Evolutionary conservation across 2,888 invertebrate species (phyloP).

Genomic region (Physocephala rufipes): DNA sequence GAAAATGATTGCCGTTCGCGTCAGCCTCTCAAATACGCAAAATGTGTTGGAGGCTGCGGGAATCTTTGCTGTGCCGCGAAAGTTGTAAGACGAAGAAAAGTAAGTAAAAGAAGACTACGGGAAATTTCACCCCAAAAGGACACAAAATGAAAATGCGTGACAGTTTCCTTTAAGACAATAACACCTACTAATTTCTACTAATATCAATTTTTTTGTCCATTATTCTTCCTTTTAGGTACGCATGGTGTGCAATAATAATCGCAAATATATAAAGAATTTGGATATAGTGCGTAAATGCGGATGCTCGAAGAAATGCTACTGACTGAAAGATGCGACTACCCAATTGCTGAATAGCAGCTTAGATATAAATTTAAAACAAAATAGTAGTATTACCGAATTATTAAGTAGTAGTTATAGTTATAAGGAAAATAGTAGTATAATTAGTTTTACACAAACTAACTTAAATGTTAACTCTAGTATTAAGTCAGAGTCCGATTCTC

Average conservation of each 20-base stretch:
- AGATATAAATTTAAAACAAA: constrained; percentile 63
- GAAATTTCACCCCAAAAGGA: too few species aligned
- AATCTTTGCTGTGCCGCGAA: constrained; percentile 89
- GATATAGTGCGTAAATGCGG: constrained; percentile 97
- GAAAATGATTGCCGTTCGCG: constrained; percentile 92
- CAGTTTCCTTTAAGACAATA: too few species aligned
- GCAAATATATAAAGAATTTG: constrained; percentile 93
- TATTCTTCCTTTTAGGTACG: constrained; percentile 72
- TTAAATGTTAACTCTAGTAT: constrained; percentile 48
- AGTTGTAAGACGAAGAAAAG: constrained; percentile 93
- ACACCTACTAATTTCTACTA: not conserved
- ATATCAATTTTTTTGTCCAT: constrained; percentile 3
- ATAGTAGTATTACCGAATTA: constrained; percentile 51
- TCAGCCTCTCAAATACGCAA: constrained; percentile 89
- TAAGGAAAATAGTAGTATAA: constrained; percentile 51
- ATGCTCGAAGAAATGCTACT: constrained; percentile 91
- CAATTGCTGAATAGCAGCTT: constrained; percentile 65
- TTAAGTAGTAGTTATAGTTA: constrained; percentile 53
- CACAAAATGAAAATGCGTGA: too few species aligned
- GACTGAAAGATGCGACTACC: constrained; percentile 73
- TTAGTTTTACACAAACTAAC: constrained; percentile 50
- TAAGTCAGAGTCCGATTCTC: constrained; percentile 49
- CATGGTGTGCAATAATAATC: constrained; percentile 91
- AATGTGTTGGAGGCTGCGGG: constrained; percentile 84
- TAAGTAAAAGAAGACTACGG: constrained; percentile 61